Percentiles rank a stretch among this genome's conserved stretches.
These are phyloP conservation scores for Xyliphius kryptos DNA, from an alignment of 2,113 vertebrate genomes.

Conservation along the genomic window DNA sequence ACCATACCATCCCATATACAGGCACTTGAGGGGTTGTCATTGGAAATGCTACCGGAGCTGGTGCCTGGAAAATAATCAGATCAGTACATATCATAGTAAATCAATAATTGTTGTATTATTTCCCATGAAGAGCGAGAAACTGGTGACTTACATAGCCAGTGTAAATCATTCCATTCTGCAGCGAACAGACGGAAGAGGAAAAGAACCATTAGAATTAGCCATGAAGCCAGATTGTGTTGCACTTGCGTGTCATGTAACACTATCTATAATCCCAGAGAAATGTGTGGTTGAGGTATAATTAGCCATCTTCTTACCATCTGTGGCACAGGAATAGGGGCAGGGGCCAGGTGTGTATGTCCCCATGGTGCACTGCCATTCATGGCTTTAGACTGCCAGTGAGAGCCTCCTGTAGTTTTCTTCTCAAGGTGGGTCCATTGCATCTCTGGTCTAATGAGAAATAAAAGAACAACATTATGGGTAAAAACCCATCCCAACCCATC, in stretches of 20 bases:
- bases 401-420: conserved; percentile 75
- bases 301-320: conserved; percentile 77
- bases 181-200: too few relatives aligned
- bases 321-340: conserved; percentile 69
- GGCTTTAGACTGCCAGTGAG: conserved; percentile 84
- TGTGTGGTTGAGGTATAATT: too few relatives aligned
- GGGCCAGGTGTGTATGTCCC: conserved; percentile 69
- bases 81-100: too few relatives aligned
- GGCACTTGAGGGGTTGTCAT: conserved; percentile 86
- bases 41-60: conserved; percentile 77
- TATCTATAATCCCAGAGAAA: too few relatives aligned
- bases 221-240: too few relatives aligned
- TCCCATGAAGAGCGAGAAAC: too few relatives aligned
- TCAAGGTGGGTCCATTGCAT: conserved; percentile 81
- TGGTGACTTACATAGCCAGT: conserved; percentile 83
- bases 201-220: too few relatives aligned
- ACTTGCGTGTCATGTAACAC: too few relatives aligned
- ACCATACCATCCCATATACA: conserved; percentile 85
- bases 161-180: conserved; percentile 81
- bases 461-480: too few relatives aligned
- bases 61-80: too few relatives aligned
- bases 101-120: too few relatives aligned
- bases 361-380: conserved; percentile 74
- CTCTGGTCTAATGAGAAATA: conserved; percentile 67
- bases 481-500: too few relatives aligned